These are phyloP conservation scores for Halictus ligatus DNA, from an alignment of 2,888 invertebrate species.

Conservation along the genomic window DNA sequence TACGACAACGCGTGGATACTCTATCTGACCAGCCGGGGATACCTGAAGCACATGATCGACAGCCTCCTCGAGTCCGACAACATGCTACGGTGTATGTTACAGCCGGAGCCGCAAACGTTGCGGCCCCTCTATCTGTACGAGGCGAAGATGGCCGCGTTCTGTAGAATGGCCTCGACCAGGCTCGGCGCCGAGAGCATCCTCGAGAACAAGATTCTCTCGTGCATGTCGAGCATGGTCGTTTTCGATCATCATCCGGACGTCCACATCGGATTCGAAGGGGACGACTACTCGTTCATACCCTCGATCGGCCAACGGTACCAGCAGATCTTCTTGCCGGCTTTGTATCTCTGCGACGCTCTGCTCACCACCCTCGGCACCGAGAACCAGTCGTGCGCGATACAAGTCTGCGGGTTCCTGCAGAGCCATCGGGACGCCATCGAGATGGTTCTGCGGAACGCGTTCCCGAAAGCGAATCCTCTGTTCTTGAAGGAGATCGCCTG, in stretches of 20 bases:
- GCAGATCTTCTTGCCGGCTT: conserved; percentile 92
- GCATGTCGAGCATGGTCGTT: conserved; percentile 89
- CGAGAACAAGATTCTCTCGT: conserved; percentile 87
- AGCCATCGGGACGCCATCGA: conserved; percentile 93
- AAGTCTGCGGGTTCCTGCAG: conserved; percentile 92
- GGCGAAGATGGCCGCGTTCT: conserved; percentile 93
- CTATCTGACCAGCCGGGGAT: conserved; percentile 88
- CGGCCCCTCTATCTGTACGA: conserved; percentile 94
- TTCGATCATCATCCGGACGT: conserved; percentile 91
- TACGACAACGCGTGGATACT: conserved; percentile 89
- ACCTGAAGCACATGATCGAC: conserved; percentile 93
- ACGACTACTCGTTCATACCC: conserved; percentile 86
- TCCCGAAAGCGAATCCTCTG: conserved; percentile 88
- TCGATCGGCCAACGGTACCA: conserved; percentile 90
- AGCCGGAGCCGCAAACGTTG: conserved; percentile 88
- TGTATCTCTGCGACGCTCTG: conserved; percentile 92
- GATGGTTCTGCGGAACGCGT: conserved; percentile 90
- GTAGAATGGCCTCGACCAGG: conserved; percentile 89
- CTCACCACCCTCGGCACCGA: conserved; percentile 93
- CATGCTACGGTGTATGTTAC: conserved; percentile 88
- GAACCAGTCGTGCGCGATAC: conserved; percentile 92
- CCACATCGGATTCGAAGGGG: conserved; percentile 78
- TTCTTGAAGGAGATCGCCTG: conserved; percentile 91
- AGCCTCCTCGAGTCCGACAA: conserved; percentile 91
- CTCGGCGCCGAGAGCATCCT: conserved; percentile 88